Evolutionary conservation across 2,113 vertebrate genomes (phyloP).

Genomic region (Alectura lathami): DNA sequence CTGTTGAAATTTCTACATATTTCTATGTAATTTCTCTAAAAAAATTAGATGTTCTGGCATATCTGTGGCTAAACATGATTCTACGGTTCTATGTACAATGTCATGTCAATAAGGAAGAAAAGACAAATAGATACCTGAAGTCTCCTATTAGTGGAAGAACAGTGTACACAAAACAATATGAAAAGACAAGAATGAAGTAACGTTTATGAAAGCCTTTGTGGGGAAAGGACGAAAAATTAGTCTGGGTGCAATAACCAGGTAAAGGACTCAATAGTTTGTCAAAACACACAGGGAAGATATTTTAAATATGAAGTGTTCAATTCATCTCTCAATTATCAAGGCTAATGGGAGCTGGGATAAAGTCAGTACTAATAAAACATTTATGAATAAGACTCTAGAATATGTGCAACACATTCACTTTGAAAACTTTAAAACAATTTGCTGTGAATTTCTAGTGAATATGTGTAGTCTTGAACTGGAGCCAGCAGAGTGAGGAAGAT

Average conservation of each 20-base stretch:
- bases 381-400: neutral
- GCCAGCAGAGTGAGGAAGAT: neutral
- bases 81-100: neutral
- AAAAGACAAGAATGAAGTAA: neutral
- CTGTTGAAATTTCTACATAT: neutral
- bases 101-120: neutral
- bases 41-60: neutral
- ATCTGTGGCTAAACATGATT: neutral
- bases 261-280: neutral
- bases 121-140: neutral
- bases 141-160: neutral
- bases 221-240: neutral
- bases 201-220: neutral
- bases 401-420: neutral
- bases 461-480: neutral
- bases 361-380: neutral
- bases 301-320: neutral
- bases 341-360: neutral
- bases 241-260: neutral
- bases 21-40: too few species aligned
- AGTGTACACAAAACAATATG: neutral
- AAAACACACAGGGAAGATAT: neutral
- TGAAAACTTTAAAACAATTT: neutral
- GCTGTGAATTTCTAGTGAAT: neutral
- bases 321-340: neutral